A percentile compares a stretch with the other conserved stretches of the same genome.
These are phyloP conservation scores for Schizothorax lantsangensis DNA, from an alignment of 2,797 vertebrate genomes.

Conservation along the genomic window DNA sequence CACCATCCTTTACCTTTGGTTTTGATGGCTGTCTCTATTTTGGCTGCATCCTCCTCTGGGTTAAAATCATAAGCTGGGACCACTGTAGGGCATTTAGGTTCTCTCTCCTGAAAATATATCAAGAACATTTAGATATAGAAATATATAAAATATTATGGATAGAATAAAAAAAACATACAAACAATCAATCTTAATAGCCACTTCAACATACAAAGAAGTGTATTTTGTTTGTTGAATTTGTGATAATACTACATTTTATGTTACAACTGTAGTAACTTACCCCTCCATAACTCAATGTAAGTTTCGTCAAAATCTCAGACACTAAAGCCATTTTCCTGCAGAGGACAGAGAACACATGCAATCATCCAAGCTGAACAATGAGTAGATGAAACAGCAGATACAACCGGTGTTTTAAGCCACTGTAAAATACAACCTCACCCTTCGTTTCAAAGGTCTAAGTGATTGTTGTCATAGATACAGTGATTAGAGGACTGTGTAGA, in stretches of 20 bases:
- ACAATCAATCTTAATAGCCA: not conserved
- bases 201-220: not conserved
- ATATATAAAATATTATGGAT: not conserved
- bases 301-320: slow-evolving; percentile 89
- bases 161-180: not conserved
- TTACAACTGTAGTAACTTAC: slow-evolving; percentile 73
- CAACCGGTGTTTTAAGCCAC: not conserved
- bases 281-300: slow-evolving; percentile 83
- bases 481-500: slow-evolving; percentile 20
- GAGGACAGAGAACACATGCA: slow-evolving; percentile 11
- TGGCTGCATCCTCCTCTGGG: slow-evolving; percentile 86
- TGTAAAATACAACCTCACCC: slow-evolving; percentile 67
- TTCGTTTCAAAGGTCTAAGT: slow-evolving; percentile 54
- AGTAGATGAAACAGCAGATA: not conserved
- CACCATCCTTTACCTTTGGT: slow-evolving; percentile 85
- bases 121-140: not conserved
- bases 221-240: not conserved
- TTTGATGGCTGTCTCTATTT: slow-evolving; percentile 93
- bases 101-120: slow-evolving; percentile 60
- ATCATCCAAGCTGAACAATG: not conserved
- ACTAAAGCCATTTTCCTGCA: slow-evolving; percentile 87
- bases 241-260: not conserved
- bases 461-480: slow-evolving; percentile 36
- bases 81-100: slow-evolving; percentile 76
- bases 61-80: slow-evolving; percentile 82